Percentiles rank a stretch among this genome's conserved stretches.
phyloP scores from a whole-genome alignment of 2,888 invertebrate species.

The Andrena fulva region DNA sequence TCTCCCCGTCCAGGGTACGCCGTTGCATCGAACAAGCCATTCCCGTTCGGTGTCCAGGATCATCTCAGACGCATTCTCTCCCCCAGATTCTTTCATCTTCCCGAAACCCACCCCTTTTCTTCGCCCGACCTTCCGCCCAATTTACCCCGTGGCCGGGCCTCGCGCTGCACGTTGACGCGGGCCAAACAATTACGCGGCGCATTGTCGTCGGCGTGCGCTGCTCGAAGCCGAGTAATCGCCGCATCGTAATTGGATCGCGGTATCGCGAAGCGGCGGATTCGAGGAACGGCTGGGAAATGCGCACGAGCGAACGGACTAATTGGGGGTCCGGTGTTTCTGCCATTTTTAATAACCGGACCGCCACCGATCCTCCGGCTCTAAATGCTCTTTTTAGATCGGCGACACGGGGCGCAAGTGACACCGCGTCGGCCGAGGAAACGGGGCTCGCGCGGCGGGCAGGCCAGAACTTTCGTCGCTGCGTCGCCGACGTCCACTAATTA shows the following conservation, averaged over 20 bases:
- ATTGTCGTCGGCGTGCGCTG: constrained; percentile 38
- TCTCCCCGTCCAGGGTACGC: not conserved
- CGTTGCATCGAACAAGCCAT: constrained; percentile 20
- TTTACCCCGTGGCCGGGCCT: constrained; percentile 8
- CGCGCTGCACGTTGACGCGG: not conserved
- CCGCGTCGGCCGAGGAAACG: constrained; percentile 1
- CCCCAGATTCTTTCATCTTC: constrained; percentile 8
- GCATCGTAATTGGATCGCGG: constrained; percentile 57
- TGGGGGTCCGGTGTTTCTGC: constrained; percentile 44
- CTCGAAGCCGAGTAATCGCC: constrained; percentile 38
- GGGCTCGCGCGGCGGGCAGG: not conserved
- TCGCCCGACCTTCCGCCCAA: constrained; percentile 32
- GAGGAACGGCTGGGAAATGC: constrained; percentile 26
- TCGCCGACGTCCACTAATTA: constrained; percentile 36
- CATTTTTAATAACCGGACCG: constrained; percentile 52
- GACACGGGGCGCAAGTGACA: constrained; percentile 22
- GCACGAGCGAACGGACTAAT: constrained; percentile 36
- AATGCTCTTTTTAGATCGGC: constrained; percentile 28
- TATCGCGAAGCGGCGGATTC: constrained; percentile 35
- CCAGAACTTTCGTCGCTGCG: not conserved
- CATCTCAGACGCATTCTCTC: not conserved
- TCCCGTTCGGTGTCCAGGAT: not conserved
- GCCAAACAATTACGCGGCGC: constrained; percentile 43
- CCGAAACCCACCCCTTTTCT: constrained; percentile 31
- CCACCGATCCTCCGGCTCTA: constrained; percentile 2